Evolutionary conservation across 2,797 vertebrate genomes (phyloP).

Genomic region (Rallus crepitans): DNA sequence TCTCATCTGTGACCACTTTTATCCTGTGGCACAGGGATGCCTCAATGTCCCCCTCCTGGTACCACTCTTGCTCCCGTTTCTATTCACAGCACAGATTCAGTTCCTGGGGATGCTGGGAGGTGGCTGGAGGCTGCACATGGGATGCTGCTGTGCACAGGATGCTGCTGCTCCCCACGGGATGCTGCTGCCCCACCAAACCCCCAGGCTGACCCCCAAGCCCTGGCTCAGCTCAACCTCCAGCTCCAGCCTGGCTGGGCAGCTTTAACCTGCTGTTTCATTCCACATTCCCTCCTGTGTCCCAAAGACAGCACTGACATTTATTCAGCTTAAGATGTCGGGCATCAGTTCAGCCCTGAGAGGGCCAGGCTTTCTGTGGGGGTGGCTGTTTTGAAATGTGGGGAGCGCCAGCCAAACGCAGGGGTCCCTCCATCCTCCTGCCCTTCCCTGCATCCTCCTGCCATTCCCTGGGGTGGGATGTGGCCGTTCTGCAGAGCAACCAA

Average conservation of each 20-base stretch:
- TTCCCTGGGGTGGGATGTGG: rapidly evolving
- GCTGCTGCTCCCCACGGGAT: too few relatives aligned
- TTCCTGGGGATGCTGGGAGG: not conserved
- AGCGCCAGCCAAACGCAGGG: not conserved
- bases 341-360: not conserved
- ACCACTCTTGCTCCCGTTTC: not conserved
- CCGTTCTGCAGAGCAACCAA: rapidly evolving
- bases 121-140: not conserved
- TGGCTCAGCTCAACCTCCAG: not conserved
- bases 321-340: not conserved
- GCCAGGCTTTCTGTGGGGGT: not conserved
- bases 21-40: not conserved
- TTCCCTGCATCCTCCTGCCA: not conserved
- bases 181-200: not conserved
- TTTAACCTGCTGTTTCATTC: not conserved
- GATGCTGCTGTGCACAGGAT: not conserved
- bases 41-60: not conserved
- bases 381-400: not conserved
- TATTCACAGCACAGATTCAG: not conserved
- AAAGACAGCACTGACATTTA: not conserved
- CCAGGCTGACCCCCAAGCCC: rapidly evolving
- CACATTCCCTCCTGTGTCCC: not conserved
- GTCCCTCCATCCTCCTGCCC: not conserved
- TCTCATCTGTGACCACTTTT: not conserved
- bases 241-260: not conserved